Evolutionary conservation across 2,888 invertebrate species (phyloP).

Genomic region (Marronus borbonicus): DNA sequence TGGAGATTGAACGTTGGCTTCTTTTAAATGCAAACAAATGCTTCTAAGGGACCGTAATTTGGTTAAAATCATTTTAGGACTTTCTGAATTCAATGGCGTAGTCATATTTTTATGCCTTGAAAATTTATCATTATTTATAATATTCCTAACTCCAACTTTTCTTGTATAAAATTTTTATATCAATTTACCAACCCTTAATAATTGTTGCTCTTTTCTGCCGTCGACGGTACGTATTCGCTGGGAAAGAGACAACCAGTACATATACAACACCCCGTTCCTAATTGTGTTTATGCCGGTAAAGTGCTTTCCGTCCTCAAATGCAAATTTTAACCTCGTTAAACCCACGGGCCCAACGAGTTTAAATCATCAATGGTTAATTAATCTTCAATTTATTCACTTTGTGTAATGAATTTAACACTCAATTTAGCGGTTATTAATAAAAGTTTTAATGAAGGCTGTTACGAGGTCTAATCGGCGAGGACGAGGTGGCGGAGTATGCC

Average conservation of each 20-base stretch:
- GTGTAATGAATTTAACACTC: conserved; percentile 72
- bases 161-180: background rate
- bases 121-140: too few relatives aligned
- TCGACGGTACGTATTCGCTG: background rate
- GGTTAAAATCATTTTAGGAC: too few relatives aligned
- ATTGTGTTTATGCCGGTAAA: conserved; percentile 71
- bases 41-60: too few relatives aligned
- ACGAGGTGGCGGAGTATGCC: conserved; percentile 16
- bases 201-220: background rate
- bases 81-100: too few relatives aligned
- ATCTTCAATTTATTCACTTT: conserved; percentile 74
- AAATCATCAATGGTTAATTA: conserved; percentile 73
- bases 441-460: conserved; percentile 73
- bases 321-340: conserved; percentile 73
- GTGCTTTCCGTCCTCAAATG: conserved; percentile 73
- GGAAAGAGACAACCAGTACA: conserved; percentile 21
- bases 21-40: too few relatives aligned
- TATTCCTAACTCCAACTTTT: background rate
- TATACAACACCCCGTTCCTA: conserved; percentile 61
- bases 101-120: too few relatives aligned
- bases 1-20: too few relatives aligned
- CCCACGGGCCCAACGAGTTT: conserved; percentile 71
- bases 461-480: conserved; percentile 56
- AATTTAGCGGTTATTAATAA: conserved; percentile 76
- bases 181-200: background rate